Conservation (phyloP, 2,888 invertebrate genomes). For the Dasypogon diadema region DNA sequence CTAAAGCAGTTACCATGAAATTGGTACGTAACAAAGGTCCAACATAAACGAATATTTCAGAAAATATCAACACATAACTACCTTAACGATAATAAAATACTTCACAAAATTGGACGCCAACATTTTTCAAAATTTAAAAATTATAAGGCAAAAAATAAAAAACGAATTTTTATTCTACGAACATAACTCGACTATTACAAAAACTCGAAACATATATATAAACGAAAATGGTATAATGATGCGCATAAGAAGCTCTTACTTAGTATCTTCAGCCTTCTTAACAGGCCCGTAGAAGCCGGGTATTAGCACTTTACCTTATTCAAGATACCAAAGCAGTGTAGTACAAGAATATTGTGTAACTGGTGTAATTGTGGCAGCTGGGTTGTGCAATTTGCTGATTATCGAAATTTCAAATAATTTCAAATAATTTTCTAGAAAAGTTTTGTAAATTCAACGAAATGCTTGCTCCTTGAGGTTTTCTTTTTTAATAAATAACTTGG, state of each 20-base stretch:
- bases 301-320: conserved; percentile 24
- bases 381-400: conserved; percentile 42
- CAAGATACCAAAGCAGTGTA: conserved; percentile 33
- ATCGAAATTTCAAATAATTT: conserved; percentile 49
- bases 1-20: no score
- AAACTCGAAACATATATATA: conserved; percentile 7
- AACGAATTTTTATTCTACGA: background rate
- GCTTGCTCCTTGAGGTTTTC: conserved; percentile 34
- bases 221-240: conserved; percentile 35
- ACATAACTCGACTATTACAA: conserved; percentile 12
- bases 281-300: conserved; percentile 8
- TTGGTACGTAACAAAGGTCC: no score
- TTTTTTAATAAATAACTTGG: conserved; percentile 5
- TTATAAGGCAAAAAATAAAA: no score
- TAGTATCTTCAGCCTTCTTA: conserved; percentile 16
- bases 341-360: conserved; percentile 11
- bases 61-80: background rate
- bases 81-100: no score
- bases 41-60: no score
- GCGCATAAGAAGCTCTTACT: conserved; percentile 45
- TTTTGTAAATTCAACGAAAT: conserved; percentile 18
- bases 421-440: background rate
- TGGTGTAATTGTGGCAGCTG: conserved; percentile 33
- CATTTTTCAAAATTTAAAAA: background rate
- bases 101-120: background rate